Base-by-base conservation (phyloP, 2,888 invertebrate species). In the Sphaerophoria rueppellii region DNA sequence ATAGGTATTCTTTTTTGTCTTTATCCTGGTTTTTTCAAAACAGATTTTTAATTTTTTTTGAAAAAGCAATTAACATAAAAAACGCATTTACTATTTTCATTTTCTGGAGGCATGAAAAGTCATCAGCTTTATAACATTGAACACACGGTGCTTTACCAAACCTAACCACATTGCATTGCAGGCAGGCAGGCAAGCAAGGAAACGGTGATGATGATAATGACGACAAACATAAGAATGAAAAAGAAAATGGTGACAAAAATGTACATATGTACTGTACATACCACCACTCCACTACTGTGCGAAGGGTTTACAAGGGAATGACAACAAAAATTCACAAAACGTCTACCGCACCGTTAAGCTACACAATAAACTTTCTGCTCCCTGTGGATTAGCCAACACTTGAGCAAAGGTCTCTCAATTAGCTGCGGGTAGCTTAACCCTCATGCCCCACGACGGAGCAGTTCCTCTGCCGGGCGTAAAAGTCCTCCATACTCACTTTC, bases 281-380 rank as follows among this genome's bases (percentile, higher is more conserved):
- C 24, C 24, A 24, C 24, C 24, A 24, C 24, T 24, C 24, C 24
- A 24, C 24, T 24, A 24, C 1, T 24, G 24, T 24, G 0, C 6
- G 34, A 6, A 32, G 11, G 0, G 12, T 14, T 4, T 12, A 5
- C 16, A 16, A 9, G 16, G 6, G 24, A n/a, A 16, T 4, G 16
- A 16, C 0, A n/a, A 24, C 0, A 61, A 50, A 55, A 35, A 2
- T 24, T 24, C 24, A 24, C 24, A 35, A 72, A 6, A 83, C 55
- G 55, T 72, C 80, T 69, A 67, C 79, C 65, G 60, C 79, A 72
- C 75, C 48, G 80, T 80, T 83, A 83, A 80, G 79, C 79, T 79
- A 71, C 58, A 83, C 83, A 79, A 83, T 83, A 83, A 83, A 79
- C 71, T 83, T 79, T 71, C 67, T 71, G 75, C 83, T 80, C 80